Conservation (phyloP, 2,113 vertebrate species). For the Daubentonia madagascariensis region DNA sequence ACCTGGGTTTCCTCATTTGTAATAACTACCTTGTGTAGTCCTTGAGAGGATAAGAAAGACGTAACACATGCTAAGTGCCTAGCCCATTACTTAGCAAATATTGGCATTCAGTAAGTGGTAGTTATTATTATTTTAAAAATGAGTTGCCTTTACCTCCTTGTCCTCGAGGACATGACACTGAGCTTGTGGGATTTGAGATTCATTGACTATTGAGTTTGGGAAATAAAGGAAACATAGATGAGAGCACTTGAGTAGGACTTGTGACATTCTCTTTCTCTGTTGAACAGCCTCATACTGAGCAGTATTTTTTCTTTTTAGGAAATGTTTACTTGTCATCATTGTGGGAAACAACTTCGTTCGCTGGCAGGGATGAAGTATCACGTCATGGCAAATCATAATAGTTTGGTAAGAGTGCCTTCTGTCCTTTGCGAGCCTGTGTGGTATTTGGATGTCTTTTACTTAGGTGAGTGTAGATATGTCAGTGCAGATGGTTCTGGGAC, state of each 20-base stretch:
- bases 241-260: background rate
- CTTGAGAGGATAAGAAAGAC: background rate
- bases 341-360: constrained; percentile 95
- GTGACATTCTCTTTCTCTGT: background rate
- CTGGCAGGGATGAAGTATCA: constrained; percentile 97
- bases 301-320: constrained; percentile 82
- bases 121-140: constrained; percentile 2
- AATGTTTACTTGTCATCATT: constrained; percentile 93
- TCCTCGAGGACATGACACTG: background rate
- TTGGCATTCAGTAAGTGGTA: background rate
- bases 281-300: background rate
- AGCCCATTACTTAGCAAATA: background rate
- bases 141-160: constrained; percentile 10
- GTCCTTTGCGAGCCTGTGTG: background rate
- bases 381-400: constrained; percentile 96
- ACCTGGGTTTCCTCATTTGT: constrained; percentile 9
- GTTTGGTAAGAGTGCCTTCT: constrained; percentile 85
- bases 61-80: background rate
- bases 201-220: background rate
- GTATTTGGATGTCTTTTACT: background rate
- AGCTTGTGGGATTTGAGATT: background rate
- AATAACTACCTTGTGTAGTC: background rate
- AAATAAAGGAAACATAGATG: background rate
- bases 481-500: background rate
- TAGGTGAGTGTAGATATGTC: background rate